phyloP scores from a whole-genome alignment of 2,888 invertebrate genomes.

The Scaptomyza cyrtandrae region DNA sequence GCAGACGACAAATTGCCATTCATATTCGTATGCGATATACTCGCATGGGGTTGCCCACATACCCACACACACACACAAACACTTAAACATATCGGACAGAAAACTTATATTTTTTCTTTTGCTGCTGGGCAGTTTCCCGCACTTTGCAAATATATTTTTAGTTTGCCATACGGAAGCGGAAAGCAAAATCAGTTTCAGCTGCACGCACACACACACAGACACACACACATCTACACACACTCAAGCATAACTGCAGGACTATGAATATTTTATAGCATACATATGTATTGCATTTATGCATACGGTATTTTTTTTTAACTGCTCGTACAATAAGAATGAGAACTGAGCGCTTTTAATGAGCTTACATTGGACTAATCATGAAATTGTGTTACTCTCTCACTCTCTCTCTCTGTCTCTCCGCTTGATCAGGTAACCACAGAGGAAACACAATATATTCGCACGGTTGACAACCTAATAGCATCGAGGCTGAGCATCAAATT shows the following conservation, averaged over 20 bases:
- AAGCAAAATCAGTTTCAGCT: constrained; percentile 72
- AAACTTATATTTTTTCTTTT: constrained; percentile 44
- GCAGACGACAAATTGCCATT: constrained; percentile 78
- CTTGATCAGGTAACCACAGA: constrained; percentile 80
- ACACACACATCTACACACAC: constrained; percentile 7
- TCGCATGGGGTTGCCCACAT: constrained; percentile 41
- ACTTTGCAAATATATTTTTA: constrained; percentile 59
- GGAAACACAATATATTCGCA: constrained; percentile 83
- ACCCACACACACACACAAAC: not conserved
- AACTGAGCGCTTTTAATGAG: not conserved
- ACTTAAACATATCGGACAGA: constrained; percentile 28
- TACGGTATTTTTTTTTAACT: constrained; percentile 23
- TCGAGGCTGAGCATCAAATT: constrained; percentile 83
- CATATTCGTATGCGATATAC: constrained; percentile 46
- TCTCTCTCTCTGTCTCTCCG: constrained; percentile 30
- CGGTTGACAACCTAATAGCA: constrained; percentile 83
- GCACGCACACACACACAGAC: constrained; percentile 12
- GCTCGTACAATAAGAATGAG: not conserved
- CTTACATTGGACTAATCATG: constrained; percentile 29
- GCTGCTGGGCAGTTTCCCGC: constrained; percentile 11
- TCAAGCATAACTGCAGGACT: constrained; percentile 17
- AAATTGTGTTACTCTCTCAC: constrained; percentile 13
- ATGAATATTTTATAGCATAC: constrained; percentile 70
- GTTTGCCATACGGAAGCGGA: constrained; percentile 69
- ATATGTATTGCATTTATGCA: constrained; percentile 35